Evolutionary conservation across 2,113 vertebrate species (phyloP).

Genomic region (Fukomys damarensis): DNA sequence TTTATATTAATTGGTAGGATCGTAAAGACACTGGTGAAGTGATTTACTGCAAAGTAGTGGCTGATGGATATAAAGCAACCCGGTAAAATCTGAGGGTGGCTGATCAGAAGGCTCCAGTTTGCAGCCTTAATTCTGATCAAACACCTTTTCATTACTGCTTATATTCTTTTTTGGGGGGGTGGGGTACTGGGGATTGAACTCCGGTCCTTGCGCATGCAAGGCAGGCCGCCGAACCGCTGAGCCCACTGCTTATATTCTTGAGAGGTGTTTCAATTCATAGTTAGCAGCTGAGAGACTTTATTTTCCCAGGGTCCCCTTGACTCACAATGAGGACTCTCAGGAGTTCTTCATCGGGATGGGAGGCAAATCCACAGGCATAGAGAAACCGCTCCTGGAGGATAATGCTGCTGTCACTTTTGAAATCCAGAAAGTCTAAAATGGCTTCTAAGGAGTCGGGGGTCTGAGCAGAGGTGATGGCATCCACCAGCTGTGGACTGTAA

Average conservation of each 20-base stretch:
- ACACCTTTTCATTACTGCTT: background rate
- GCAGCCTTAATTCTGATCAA: background rate
- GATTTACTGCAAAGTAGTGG: background rate
- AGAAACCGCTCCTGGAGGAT: slow-evolving; percentile 96
- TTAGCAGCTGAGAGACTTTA: background rate
- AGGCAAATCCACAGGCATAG: slow-evolving; percentile 96
- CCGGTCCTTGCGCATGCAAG: too few species aligned
- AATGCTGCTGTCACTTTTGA: slow-evolving; percentile 89
- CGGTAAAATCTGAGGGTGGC: background rate
- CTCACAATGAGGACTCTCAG: slow-evolving; percentile 93
- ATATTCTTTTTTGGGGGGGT: too few species aligned
- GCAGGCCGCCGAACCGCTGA: too few species aligned
- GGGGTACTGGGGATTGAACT: too few species aligned
- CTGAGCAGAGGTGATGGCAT: slow-evolving; percentile 95
- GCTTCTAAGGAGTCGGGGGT: slow-evolving; percentile 93
- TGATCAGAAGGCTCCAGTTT: background rate
- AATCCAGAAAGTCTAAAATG: slow-evolving; percentile 94
- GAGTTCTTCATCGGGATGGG: slow-evolving; percentile 93
- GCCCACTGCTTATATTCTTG: background rate
- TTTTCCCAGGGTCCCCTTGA: background rate
- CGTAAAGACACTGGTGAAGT: background rate
- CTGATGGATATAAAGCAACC: background rate
- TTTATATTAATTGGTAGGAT: background rate
- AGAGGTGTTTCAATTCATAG: background rate
- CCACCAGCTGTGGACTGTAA: slow-evolving; percentile 95